Evolutionary conservation across 1,140 invertebrate genomes (phyloP).

Genomic region (Limonius californicus): DNA sequence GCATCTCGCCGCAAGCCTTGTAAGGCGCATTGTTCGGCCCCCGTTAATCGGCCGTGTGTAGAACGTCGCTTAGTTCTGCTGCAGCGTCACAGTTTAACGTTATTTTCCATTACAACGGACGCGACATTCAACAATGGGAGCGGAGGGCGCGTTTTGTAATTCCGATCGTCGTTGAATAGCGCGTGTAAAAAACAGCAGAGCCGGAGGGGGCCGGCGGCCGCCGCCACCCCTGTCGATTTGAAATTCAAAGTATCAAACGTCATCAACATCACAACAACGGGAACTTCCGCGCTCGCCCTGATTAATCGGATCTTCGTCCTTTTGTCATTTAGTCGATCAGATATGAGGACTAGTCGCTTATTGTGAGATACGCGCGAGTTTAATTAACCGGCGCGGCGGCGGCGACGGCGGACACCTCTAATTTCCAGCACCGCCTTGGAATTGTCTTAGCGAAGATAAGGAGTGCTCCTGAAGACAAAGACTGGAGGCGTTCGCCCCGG

Average conservation of each 20-base stretch:
- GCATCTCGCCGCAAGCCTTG: slow-evolving; percentile 10
- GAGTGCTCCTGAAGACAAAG: slow-evolving; percentile 19
- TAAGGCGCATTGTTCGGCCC: slow-evolving; percentile 13
- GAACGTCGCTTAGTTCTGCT: slow-evolving; percentile 14
- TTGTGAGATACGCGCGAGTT: slow-evolving; percentile 16
- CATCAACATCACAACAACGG: slow-evolving; percentile 19
- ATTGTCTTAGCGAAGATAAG: slow-evolving; percentile 18
- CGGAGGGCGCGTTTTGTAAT: slow-evolving; percentile 28
- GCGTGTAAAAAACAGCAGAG: slow-evolving; percentile 27
- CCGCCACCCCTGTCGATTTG: slow-evolving; percentile 29
- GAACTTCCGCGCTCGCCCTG: slow-evolving; percentile 11
- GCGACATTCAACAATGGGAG: slow-evolving; percentile 24
- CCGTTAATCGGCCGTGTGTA: slow-evolving; percentile 17
- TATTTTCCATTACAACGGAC: slow-evolving; percentile 35
- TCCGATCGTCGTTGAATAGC: slow-evolving; percentile 24
- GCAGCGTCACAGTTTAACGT: slow-evolving; percentile 27
- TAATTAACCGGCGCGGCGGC: slow-evolving; percentile 18
- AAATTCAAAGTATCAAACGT: slow-evolving; percentile 33
- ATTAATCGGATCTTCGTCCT: slow-evolving; percentile 23
- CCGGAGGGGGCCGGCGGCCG: slow-evolving; percentile 1
- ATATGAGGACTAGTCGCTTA: slow-evolving; percentile 14
- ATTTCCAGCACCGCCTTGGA: slow-evolving; percentile 14
- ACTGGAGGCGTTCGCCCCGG: slow-evolving; percentile 17
- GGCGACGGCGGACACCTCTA: slow-evolving; percentile 16
- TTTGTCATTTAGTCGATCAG: slow-evolving; percentile 19